Base-by-base conservation (phyloP, 2,113 vertebrate species). In the Neopipo cinnamomea region DNA sequence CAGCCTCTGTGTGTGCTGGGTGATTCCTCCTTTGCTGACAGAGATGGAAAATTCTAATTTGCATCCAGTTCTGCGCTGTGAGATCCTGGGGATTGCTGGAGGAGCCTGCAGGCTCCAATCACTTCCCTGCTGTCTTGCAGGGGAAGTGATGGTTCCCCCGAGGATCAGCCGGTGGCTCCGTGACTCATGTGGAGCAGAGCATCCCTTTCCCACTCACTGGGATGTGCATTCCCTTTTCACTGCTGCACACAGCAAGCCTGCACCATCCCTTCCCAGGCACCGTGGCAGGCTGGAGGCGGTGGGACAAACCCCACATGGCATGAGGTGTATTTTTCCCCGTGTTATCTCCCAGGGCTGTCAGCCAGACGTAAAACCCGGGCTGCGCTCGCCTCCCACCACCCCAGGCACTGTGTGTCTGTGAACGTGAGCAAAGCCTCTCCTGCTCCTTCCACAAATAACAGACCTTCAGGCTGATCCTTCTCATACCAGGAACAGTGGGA, bases 371-470 rank as follows among this genome's bases (percentile, higher is more conserved):
- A 78, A 76, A 82, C 68, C 59, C 46, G 0, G 24, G 39, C 81
- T 87, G 66, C 49, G 66, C 71, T 91, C 41, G 87, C 76, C 93
- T 96, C 93, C 94, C 87, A 95, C 80, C 61, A 81, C 47, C 37
- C 46, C 80, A 44, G 50, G 79, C 74, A 49, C 53, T 14, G 21
- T n/a, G 8, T 30, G 17, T 61, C 78, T 88, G 72, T 15, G 8
- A 20, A 85, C 91, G 75, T 75, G 74, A 77, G 55, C 59, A 85
- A 73, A 85, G 71, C 41, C 19, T 70, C 46, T 94, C 35, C 42
- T 78, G 70, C 41, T 88, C 5, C 0, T 75, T 84, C 39, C 74
- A 23, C 65, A 71, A 84, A 59, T 20, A 52, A 47, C 33, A 93
- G 42, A 56, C 55, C 47, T 85, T 77, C 24, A 42, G 30, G 41